phyloP scores from a whole-genome alignment of 1,140 invertebrate species.

The Adoxophyes honmai region DNA sequence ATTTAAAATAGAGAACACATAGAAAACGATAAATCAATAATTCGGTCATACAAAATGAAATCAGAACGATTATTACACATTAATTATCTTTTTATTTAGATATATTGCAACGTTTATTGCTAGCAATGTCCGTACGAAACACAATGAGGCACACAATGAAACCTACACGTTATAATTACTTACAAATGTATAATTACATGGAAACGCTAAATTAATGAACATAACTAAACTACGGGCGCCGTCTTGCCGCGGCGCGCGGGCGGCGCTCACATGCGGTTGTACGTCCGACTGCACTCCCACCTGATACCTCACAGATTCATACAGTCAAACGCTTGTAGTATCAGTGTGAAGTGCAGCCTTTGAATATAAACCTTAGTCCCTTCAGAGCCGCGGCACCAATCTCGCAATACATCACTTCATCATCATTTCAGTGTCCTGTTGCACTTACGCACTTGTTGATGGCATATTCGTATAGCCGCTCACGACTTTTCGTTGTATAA shows the following conservation, averaged over 20 bases:
- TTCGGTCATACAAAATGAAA: slow-evolving; percentile 37
- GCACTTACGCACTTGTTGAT: slow-evolving; percentile 3
- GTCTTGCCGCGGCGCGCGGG: no score
- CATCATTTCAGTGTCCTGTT: slow-evolving; percentile 1
- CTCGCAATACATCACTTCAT: not conserved
- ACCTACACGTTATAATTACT: slow-evolving; percentile 38
- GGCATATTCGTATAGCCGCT: not conserved
- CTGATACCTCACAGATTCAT: no score
- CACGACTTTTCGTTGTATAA: slow-evolving; percentile 33
- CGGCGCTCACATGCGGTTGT: no score
- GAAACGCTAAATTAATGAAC: slow-evolving; percentile 49
- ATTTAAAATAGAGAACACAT: slow-evolving; percentile 22
- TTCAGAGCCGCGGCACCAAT: no score
- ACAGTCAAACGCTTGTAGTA: no score
- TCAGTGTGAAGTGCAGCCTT: no score
- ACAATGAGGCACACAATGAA: slow-evolving; percentile 54
- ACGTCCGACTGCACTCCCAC: no score
- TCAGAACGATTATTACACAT: slow-evolving; percentile 25
- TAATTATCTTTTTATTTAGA: slow-evolving; percentile 27
- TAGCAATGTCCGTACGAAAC: slow-evolving; percentile 46
- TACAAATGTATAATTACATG: slow-evolving; percentile 30
- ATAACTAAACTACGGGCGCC: slow-evolving; percentile 36
- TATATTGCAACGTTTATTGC: slow-evolving; percentile 65
- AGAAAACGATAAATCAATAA: slow-evolving; percentile 22
- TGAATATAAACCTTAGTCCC: no score